phyloP scores from a whole-genome alignment of 2,888 invertebrate species.

The Amblyjoppa fuscipennis region DNA sequence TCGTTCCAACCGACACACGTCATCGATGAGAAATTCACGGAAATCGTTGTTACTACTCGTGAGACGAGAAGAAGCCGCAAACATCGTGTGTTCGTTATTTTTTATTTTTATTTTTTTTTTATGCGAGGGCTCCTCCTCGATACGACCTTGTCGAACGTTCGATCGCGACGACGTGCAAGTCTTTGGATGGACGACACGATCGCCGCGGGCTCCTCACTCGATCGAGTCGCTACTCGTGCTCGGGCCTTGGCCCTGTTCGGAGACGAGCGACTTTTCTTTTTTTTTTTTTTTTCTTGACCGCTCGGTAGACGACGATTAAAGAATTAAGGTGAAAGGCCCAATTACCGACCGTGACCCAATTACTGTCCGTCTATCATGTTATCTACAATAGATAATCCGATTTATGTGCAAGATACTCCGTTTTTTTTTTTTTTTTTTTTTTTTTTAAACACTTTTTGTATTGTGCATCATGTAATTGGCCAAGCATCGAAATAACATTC shows the following conservation, averaged over 20 bases:
- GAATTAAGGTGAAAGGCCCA: background rate
- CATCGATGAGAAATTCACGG: constrained; percentile 22
- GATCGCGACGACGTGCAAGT: background rate
- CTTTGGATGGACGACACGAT: constrained; percentile 2
- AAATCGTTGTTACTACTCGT: constrained; percentile 13
- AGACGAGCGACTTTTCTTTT: background rate
- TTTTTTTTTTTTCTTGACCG: background rate
- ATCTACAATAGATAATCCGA: too few relatives aligned
- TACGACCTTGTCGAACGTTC: constrained; percentile 15
- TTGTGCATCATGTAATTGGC: too few relatives aligned
- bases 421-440: too few relatives aligned
- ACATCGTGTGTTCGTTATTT: constrained; percentile 7
- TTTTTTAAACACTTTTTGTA: too few relatives aligned
- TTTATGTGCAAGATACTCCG: too few relatives aligned
- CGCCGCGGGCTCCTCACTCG: constrained; percentile 1
- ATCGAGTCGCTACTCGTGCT: constrained; percentile 4
- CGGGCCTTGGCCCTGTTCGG: constrained; percentile 52
- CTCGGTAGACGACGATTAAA: background rate
- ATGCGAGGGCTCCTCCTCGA: background rate
- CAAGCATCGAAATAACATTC: too few relatives aligned
- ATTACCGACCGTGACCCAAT: too few relatives aligned
- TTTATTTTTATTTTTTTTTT: background rate
- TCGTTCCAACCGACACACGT: constrained; percentile 17
- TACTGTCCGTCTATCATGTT: too few relatives aligned
- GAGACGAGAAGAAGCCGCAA: background rate